Base-by-base conservation (phyloP, 1,140 invertebrate species). In the Ostrea denselamellosa region DNA sequence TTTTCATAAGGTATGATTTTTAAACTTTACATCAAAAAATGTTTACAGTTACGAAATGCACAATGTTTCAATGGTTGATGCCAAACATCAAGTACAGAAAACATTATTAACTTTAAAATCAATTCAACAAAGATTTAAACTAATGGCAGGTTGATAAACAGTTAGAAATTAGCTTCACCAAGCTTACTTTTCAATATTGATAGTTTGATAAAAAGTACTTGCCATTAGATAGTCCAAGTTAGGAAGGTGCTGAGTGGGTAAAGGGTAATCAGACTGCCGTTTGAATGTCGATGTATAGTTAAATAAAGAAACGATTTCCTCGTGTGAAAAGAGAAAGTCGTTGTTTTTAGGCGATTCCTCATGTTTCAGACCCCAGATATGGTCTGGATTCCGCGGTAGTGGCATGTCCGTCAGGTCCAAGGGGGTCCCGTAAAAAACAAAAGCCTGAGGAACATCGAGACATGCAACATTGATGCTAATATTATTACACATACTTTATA, bases 341-440 rank as follows among this genome's bases (percentile, higher is more conserved):
- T 96, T 96, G 95, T 98, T 98, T 92, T 97, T 97, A 2, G 97
- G 97, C 0, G 97, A 98, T 95, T 98, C 97, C 95, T 98, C 97
- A 94, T 98, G 97, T 77, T 97, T 95, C 77, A 98, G 91, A 2
- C 96, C 97, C 97, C 97, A 98, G 54, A 96, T 93, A 85, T 96
- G 94, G 51, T 96, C 88, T 0, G 92, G 85, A 12, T 90, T 86
- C 92, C 97, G 96, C 4, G 97, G 97, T 84, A 97, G 92, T 9
- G 97, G 97, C 86, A 98, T 94, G 93, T 97, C 96, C 17, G 96
- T 90, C 22, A 96, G 92, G 68, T 96, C 93, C 54, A 97, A 95
- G 90, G 96, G 95, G 90, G 96, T 97, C 19, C 97, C 97, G 94
- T 98, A 97, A 94, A 97, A 97, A 86, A 97, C 91, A 89, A 97